Conservation (phyloP, 2,113 vertebrate genomes). For the Poecilia latipinna region DNA sequence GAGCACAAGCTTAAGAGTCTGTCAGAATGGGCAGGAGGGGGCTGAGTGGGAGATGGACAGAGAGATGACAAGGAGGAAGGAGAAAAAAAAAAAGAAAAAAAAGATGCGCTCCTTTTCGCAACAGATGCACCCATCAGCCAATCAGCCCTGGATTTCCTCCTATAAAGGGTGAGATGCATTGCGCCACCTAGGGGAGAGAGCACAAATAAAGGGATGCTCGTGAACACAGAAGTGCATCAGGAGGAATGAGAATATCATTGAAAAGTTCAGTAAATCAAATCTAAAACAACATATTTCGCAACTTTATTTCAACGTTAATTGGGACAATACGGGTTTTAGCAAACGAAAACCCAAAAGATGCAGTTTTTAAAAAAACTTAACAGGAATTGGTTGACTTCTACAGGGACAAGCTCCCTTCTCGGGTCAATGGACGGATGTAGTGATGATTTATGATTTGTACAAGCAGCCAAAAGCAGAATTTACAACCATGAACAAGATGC, state of each 20-base stretch:
- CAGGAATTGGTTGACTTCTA: too few relatives aligned
- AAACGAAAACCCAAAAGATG: background rate
- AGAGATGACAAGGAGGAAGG: conserved; percentile 73
- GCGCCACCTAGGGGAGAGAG: conserved; percentile 65
- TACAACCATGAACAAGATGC: background rate
- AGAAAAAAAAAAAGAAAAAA: conserved; percentile 15
- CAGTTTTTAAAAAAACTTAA: background rate
- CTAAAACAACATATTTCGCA: background rate
- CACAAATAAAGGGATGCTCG: conserved; percentile 1
- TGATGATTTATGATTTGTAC: background rate
- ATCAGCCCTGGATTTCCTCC: conserved; percentile 76
- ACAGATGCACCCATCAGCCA: conserved; percentile 69
- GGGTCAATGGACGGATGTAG: too few relatives aligned
- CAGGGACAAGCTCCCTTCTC: too few relatives aligned
- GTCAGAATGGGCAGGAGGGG: conserved; percentile 47
- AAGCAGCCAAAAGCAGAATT: background rate
- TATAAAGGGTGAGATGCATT: conserved; percentile 64
- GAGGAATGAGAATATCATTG: background rate
- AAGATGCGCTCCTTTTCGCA: conserved; percentile 66
- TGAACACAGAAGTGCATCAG: background rate
- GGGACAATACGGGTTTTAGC: background rate
- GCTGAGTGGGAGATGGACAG: conserved; percentile 60
- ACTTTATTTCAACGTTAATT: background rate
- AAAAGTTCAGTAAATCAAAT: background rate
- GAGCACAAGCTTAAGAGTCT: conserved; percentile 65